phyloP scores from a whole-genome alignment of 2,888 invertebrate genomes.

The Papilio elwesi region DNA sequence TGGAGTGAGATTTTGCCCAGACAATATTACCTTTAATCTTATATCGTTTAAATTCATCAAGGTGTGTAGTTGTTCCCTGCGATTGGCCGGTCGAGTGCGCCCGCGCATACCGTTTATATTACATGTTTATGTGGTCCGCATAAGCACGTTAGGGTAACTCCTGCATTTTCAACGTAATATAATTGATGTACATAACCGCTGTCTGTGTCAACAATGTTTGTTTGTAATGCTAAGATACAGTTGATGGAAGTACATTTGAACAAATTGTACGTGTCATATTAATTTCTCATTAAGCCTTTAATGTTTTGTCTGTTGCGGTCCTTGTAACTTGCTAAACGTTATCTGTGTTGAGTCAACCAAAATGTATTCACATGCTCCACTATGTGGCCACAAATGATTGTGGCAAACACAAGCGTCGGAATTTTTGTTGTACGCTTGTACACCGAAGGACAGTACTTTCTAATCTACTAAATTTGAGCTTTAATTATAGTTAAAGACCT shows the following conservation, averaged over 20 bases:
- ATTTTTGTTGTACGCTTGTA: slow-evolving; percentile 64
- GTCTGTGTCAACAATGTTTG: slow-evolving; percentile 36
- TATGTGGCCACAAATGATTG: slow-evolving; percentile 67
- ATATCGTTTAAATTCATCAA: slow-evolving; percentile 69
- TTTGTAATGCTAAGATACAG: slow-evolving; percentile 39
- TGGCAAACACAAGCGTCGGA: slow-evolving; percentile 62
- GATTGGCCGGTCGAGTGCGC: slow-evolving; percentile 46
- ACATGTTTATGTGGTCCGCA: slow-evolving; percentile 45
- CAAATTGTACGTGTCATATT: slow-evolving; percentile 23
- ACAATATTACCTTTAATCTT: slow-evolving; percentile 81
- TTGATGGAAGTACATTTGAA: slow-evolving; percentile 20
- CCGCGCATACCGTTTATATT: slow-evolving; percentile 43
- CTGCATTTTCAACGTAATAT: slow-evolving; percentile 51
- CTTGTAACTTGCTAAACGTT: slow-evolving; percentile 60
- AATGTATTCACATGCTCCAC: slow-evolving; percentile 59
- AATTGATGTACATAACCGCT: slow-evolving; percentile 50
- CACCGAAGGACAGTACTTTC: slow-evolving; percentile 58
- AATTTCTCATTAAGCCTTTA: slow-evolving; percentile 30
- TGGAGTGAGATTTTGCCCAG: slow-evolving; percentile 83
- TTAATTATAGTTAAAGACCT: slow-evolving; percentile 80
- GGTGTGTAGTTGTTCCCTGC: slow-evolving; percentile 60
- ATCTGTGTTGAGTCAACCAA: slow-evolving; percentile 56
- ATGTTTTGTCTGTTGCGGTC: slow-evolving; percentile 41
- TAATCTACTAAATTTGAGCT: slow-evolving; percentile 79
- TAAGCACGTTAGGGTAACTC: slow-evolving; percentile 49